Conservation (phyloP, 2,113 vertebrate genomes). For the Mesocricetus auratus region DNA sequence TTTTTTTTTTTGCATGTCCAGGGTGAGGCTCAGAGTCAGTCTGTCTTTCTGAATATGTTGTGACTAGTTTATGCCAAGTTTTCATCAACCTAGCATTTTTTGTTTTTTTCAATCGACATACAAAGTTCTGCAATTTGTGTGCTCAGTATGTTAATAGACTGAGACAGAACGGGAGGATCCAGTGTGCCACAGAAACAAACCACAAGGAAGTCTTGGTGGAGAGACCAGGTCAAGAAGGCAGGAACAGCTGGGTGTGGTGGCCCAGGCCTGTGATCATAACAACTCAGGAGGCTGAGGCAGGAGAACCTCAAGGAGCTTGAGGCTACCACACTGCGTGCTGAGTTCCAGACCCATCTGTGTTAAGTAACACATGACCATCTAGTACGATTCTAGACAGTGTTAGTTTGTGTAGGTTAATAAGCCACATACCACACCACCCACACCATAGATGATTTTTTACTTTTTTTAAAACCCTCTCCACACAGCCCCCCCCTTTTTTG, state of each 20-base stretch:
- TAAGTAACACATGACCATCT: not conserved
- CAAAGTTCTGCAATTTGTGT: slow-evolving; percentile 71
- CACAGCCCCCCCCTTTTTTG: not conserved
- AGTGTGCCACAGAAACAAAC: not conserved
- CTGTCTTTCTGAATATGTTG: slow-evolving; percentile 77
- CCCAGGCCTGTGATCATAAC: not conserved
- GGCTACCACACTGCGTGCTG: not conserved
- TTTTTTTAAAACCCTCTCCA: not conserved
- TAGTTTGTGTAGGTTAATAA: not conserved
- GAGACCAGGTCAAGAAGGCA: slow-evolving; percentile 1
- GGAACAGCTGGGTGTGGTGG: not conserved
- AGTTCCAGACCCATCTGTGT: not conserved
- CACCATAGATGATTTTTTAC: not conserved
- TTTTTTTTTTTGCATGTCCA: slow-evolving; percentile 83
- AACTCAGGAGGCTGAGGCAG: not conserved
- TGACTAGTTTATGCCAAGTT: slow-evolving; percentile 82
- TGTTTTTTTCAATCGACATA: slow-evolving; percentile 76
- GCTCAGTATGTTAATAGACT: slow-evolving; percentile 75
- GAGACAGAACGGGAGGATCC: slow-evolving; percentile 59
- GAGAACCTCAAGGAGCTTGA: not conserved
- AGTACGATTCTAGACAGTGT: not conserved
- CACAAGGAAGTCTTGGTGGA: not conserved
- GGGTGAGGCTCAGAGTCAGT: slow-evolving; percentile 58
- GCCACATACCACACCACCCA: not conserved
- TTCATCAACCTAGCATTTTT: slow-evolving; percentile 82